Conservation (phyloP, 1,140 invertebrate species). For the Caenorhabditis tropicalis region DNA sequence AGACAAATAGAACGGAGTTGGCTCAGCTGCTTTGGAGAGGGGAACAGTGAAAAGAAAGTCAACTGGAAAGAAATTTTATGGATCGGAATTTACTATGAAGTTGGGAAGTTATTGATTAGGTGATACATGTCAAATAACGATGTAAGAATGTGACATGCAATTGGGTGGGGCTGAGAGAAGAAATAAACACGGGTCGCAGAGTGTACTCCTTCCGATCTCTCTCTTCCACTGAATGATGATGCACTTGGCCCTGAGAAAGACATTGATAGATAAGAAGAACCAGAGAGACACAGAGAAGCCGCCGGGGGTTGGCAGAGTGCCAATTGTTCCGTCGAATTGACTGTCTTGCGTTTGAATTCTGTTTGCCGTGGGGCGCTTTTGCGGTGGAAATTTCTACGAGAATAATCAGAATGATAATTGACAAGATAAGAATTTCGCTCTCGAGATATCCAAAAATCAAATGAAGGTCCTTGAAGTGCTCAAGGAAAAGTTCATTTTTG, state of each 20-base stretch:
- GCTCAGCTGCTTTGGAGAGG: background rate
- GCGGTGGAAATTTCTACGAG: background rate
- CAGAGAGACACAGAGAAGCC: background rate
- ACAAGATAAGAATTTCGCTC: no score
- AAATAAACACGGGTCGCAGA: slow-evolving; percentile 32
- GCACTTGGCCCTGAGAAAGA: slow-evolving; percentile 25
- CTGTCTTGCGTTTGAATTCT: slow-evolving; percentile 18
- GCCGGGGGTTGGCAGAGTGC: slow-evolving; percentile 16
- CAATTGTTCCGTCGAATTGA: slow-evolving; percentile 25
- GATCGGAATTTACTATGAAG: background rate
- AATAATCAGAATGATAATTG: no score
- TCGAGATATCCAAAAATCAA: no score
- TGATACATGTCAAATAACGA: slow-evolving; percentile 14
- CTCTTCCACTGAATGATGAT: slow-evolving; percentile 22
- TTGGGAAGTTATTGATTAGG: background rate
- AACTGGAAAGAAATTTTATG: background rate
- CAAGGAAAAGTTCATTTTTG: no score
- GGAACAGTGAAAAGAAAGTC: background rate
- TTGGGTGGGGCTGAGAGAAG: slow-evolving; percentile 12
- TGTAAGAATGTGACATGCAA: slow-evolving; percentile 20
- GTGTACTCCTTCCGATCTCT: slow-evolving; percentile 1
- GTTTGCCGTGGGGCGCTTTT: background rate
- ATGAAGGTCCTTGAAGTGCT: no score
- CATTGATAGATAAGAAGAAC: background rate
- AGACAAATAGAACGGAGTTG: background rate